These are phyloP conservation scores for Hypanus sabinus DNA, from an alignment of 2,113 vertebrate genomes.

Conservation along the genomic window DNA sequence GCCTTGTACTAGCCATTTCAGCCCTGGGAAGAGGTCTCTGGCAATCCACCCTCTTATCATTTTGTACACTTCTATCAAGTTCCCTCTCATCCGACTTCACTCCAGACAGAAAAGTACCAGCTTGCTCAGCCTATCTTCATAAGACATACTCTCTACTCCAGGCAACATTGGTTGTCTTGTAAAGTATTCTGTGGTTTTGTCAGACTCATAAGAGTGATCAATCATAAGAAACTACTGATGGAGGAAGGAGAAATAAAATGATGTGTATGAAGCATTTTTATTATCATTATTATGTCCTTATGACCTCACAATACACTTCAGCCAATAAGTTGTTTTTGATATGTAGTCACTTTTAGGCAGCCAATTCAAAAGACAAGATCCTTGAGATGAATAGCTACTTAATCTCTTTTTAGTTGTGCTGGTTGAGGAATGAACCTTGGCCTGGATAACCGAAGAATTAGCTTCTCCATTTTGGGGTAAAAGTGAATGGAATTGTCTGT, in stretches of 20 bases:
- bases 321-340: not conserved
- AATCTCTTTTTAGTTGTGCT: not conserved
- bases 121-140: too few relatives aligned
- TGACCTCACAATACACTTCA: conserved; percentile 10
- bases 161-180: not conserved
- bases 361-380: not conserved
- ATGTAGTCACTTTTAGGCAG: not conserved
- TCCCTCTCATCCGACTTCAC: too few relatives aligned
- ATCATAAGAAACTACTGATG: not conserved
- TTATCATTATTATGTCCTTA: not conserved
- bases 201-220: not conserved
- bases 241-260: too few relatives aligned
- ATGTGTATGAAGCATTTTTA: not conserved
- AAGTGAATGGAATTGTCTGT: not conserved
- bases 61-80: too few relatives aligned
- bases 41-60: too few relatives aligned
- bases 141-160: too few relatives aligned
- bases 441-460: not conserved
- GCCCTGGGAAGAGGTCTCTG: too few relatives aligned
- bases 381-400: not conserved
- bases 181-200: not conserved
- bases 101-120: too few relatives aligned
- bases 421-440: not conserved
- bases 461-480: not conserved
- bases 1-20: too few relatives aligned